phyloP scores from a whole-genome alignment of 2,888 invertebrate genomes.

The Rhorus exstirpatorius region DNA sequence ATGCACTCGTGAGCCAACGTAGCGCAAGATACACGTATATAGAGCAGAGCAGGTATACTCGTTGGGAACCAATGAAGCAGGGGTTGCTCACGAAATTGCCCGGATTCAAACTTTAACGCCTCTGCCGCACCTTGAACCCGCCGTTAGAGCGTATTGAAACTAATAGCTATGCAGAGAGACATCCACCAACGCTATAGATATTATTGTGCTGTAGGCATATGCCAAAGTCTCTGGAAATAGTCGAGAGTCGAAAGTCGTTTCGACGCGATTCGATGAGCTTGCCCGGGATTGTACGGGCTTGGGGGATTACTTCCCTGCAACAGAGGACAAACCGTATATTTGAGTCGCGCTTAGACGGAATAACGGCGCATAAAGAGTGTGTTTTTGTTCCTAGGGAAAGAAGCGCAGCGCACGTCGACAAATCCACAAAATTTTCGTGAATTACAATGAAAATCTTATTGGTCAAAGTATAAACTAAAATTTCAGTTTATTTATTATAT shows the following conservation, averaged over 20 bases:
- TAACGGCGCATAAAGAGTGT: neutral
- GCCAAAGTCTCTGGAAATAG: constrained; percentile 40
- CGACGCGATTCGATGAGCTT: constrained; percentile 28
- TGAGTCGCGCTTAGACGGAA: constrained; percentile 6
- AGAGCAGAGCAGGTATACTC: neutral
- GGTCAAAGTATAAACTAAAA: neutral
- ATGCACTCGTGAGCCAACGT: neutral
- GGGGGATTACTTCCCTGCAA: constrained; percentile 25
- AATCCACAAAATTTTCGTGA: neutral
- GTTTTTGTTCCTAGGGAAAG: neutral
- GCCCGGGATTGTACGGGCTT: neutral
- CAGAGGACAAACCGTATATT: constrained; percentile 13
- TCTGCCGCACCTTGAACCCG: neutral
- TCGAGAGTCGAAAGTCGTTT: constrained; percentile 49
- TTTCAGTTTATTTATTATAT: constrained; percentile 14
- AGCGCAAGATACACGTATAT: constrained; percentile 5
- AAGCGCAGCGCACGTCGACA: neutral
- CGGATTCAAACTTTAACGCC: constrained; percentile 55
- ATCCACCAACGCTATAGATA: neutral
- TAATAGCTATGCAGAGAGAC: constrained; percentile 9
- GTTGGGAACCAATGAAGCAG: constrained; percentile 35
- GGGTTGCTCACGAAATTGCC: constrained; percentile 39
- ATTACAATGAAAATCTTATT: neutral
- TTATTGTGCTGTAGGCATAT: constrained; percentile 11
- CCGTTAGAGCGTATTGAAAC: constrained; percentile 27